Percentiles rank a stretch among this genome's conserved stretches.
Conservation (phyloP, 2,888 invertebrate species). For the Leptinotarsa tumamoca region DNA sequence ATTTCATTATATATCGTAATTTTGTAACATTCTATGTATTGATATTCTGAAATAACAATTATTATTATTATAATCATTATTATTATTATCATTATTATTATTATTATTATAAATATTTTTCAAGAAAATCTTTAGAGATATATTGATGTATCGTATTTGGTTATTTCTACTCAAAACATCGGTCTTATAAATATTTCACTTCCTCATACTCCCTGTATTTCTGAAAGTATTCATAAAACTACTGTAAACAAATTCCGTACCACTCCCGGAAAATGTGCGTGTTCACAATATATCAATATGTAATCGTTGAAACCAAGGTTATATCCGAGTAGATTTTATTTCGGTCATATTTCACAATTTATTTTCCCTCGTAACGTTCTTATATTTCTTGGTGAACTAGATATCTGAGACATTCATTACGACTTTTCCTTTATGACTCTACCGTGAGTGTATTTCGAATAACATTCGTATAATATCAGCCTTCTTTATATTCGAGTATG, state of each 20-base stretch:
- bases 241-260: conserved; percentile 14
- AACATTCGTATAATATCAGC: not conserved
- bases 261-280: conserved; percentile 20
- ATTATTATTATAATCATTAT: no score
- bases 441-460: conserved; percentile 1
- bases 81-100: no score
- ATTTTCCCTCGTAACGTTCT: conserved; percentile 1
- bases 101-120: no score
- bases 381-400: conserved; percentile 12
- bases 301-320: conserved; percentile 13
- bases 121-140: no score
- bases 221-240: not conserved
- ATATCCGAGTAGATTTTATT: conserved; percentile 5
- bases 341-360: conserved; percentile 9
- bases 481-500: no score
- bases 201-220: not conserved
- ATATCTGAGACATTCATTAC: not conserved
- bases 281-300: conserved; percentile 14
- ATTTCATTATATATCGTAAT: no score
- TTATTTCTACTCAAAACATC: not conserved
- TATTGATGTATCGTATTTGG: not conserved
- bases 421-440: not conserved
- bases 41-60: no score
- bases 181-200: not conserved
- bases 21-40: no score